phyloP scores from a whole-genome alignment of 2,797 vertebrate genomes.

The Poecile montanus region DNA sequence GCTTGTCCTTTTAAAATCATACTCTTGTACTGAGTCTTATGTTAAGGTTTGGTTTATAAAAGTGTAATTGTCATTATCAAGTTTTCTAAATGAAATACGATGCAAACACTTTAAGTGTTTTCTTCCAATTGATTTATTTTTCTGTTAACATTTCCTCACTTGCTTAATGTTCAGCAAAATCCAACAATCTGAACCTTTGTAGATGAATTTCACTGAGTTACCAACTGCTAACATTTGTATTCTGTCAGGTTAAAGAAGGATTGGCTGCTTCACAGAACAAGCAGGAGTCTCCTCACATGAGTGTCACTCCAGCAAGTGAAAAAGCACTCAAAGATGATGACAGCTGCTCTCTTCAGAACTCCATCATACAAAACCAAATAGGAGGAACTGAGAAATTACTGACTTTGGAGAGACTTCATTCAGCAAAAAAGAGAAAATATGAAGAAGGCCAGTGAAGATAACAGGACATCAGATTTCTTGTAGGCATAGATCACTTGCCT shows the following conservation, averaged over 20 bases:
- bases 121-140: neutral
- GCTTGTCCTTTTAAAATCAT: neutral
- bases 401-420: constrained; percentile 58
- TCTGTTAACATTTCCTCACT: neutral
- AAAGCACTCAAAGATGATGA: neutral
- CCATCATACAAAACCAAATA: constrained; percentile 45
- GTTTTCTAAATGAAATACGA: neutral
- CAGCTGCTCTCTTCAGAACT: neutral
- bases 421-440: constrained; percentile 73
- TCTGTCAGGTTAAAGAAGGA: constrained; percentile 62
- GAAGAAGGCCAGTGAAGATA: constrained; percentile 50
- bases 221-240: neutral
- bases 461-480: neutral
- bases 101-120: neutral
- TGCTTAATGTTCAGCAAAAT: neutral
- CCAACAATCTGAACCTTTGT: neutral
- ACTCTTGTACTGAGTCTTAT: neutral
- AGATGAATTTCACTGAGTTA: neutral
- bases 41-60: neutral
- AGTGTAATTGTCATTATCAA: neutral
- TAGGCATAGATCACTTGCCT: neutral
- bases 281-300: neutral
- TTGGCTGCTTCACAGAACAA: neutral
- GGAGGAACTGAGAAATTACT: constrained; percentile 68
- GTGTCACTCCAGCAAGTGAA: neutral